These are phyloP conservation scores for Hylia prasina DNA, from an alignment of 2,113 vertebrate species.

Conservation along the genomic window DNA sequence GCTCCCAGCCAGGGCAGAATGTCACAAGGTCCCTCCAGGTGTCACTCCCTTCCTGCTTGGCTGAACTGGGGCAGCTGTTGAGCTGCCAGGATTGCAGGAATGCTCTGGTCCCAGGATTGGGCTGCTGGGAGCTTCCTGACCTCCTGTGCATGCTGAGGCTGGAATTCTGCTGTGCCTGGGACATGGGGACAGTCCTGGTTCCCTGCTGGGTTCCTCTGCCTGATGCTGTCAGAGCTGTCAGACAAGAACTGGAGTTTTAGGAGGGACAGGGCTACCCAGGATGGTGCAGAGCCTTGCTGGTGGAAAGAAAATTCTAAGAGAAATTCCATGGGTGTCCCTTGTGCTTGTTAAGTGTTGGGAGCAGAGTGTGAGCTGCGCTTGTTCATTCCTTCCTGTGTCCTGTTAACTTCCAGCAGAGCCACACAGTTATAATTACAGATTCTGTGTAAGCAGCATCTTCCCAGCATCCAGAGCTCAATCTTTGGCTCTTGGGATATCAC, in stretches of 20 bases:
- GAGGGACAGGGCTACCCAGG: not conserved
- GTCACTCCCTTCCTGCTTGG: fast-evolving
- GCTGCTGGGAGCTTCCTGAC: not conserved
- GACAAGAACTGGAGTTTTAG: not conserved
- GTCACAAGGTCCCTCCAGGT: fast-evolving
- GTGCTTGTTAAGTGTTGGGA: not conserved
- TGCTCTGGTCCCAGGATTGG: not conserved
- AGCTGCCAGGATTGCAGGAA: not conserved
- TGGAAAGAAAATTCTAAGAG: not conserved
- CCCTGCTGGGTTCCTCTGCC: not conserved
- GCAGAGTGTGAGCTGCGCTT: not conserved
- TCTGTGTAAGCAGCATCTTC: not conserved
- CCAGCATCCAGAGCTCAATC: not conserved
- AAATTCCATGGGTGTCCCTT: fast-evolving
- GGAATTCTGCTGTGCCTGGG: not conserved
- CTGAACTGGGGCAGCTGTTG: not conserved
- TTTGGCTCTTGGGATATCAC: not conserved
- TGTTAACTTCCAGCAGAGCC: not conserved
- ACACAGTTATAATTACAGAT: fast-evolving
- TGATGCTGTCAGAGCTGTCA: not conserved
- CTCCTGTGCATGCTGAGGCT: not conserved
- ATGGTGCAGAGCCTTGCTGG: not conserved
- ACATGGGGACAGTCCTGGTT: fast-evolving
- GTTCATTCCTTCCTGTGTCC: not conserved
- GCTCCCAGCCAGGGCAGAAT: not conserved